Conservation (phyloP, 2,113 vertebrate genomes). For the Apteryx mantelli region DNA sequence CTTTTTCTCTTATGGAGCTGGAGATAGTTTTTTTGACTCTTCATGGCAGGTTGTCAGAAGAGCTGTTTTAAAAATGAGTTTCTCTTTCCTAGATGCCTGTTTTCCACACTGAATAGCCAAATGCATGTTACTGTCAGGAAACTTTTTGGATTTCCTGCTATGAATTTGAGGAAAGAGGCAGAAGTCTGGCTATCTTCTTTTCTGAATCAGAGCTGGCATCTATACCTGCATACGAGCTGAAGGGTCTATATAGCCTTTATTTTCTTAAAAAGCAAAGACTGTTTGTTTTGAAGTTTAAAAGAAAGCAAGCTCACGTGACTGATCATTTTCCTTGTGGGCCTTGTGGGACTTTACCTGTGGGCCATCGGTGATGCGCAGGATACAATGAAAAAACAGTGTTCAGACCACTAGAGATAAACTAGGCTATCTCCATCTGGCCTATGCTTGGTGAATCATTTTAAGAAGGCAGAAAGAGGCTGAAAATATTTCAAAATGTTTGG, state of each 20-base stretch:
- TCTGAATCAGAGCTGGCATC: background rate
- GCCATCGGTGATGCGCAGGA: background rate
- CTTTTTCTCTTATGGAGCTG: background rate
- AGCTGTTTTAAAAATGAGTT: background rate
- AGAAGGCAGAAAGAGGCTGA: background rate
- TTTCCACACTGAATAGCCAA: background rate
- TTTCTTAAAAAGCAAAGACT: background rate
- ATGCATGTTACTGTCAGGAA: background rate
- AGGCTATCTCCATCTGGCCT: background rate
- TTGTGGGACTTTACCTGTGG: background rate
- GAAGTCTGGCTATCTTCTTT: rapidly evolving
- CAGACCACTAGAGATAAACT: background rate
- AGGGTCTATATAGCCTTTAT: background rate
- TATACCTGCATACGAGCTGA: background rate
- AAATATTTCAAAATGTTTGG: background rate
- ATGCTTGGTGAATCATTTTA: background rate
- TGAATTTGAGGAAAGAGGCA: background rate
- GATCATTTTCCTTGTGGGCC: background rate
- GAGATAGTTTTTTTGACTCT: background rate
- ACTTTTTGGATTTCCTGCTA: background rate
- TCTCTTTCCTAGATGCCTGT: background rate
- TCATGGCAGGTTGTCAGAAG: background rate
- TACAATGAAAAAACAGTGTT: background rate
- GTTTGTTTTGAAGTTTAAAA: background rate
- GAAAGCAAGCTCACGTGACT: background rate